Percentiles rank a stretch among this genome's conserved stretches.
phyloP scores from a whole-genome alignment of 2,797 vertebrate species.

The Iguana delicatissima region DNA sequence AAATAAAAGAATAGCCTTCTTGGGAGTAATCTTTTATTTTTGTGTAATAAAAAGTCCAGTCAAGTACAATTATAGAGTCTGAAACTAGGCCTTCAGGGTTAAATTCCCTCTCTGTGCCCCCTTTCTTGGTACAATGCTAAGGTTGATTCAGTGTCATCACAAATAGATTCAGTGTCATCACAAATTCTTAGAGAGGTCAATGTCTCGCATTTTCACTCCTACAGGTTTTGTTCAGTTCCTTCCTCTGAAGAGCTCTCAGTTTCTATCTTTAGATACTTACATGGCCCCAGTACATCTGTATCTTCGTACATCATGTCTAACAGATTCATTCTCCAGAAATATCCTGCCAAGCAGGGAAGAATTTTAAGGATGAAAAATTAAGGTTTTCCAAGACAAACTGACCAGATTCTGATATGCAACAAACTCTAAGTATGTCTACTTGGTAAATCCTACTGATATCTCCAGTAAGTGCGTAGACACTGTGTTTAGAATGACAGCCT shows the following conservation, averaged over 20 bases:
- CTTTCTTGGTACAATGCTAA: conserved; percentile 25
- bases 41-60: background rate
- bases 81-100: conserved; percentile 9
- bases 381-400: background rate
- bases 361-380: background rate
- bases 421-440: background rate
- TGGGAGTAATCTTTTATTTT: background rate
- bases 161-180: conserved; percentile 38
- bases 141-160: conserved; percentile 32
- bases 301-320: conserved; percentile 28
- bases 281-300: conserved; percentile 38
- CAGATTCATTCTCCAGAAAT: conserved; percentile 28
- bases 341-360: background rate
- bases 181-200: conserved; percentile 36
- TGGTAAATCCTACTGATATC: background rate
- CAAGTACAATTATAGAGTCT: background rate
- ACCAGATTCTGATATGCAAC: background rate
- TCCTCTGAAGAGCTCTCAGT: conserved; percentile 32
- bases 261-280: conserved; percentile 51
- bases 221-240: conserved; percentile 34
- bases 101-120: background rate
- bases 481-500: background rate
- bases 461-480: background rate
- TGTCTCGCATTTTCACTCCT: conserved; percentile 28
- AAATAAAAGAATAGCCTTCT: background rate